Evolutionary conservation across 1,140 invertebrate species (phyloP).

Genomic region (Drosophila jambulina): DNA sequence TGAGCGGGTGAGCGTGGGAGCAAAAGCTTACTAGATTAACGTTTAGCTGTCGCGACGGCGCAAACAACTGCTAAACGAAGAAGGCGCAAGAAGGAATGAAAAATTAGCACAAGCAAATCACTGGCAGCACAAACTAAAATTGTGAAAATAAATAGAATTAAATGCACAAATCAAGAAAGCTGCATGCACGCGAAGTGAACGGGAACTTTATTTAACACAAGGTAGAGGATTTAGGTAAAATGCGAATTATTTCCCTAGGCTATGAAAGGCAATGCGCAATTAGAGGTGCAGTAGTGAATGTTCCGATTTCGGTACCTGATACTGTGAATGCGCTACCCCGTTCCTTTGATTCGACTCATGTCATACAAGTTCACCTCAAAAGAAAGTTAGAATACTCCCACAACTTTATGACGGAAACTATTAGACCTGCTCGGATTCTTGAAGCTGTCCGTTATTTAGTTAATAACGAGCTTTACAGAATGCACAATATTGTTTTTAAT

Average conservation of each 20-base stretch:
- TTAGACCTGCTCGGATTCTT: not conserved
- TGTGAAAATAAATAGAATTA: too few relatives aligned
- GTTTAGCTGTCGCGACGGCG: too few relatives aligned
- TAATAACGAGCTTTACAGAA: not conserved
- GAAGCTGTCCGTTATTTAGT: not conserved
- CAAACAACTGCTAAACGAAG: too few relatives aligned
- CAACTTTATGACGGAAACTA: slow-evolving; percentile 6
- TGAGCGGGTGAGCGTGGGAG: too few relatives aligned
- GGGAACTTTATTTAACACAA: too few relatives aligned
- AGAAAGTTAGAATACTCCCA: not conserved
- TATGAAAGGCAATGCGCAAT: slow-evolving; percentile 4
- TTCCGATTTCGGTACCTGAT: not conserved
- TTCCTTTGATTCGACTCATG: not conserved
- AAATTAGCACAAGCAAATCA: too few relatives aligned
- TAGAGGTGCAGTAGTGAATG: not conserved
- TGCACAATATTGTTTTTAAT: not conserved
- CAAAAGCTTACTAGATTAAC: too few relatives aligned
- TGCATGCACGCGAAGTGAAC: too few relatives aligned
- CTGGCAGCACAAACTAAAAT: too few relatives aligned
- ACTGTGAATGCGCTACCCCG: not conserved
- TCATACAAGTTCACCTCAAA: not conserved
- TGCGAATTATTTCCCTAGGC: not conserved
- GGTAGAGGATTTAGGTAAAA: too few relatives aligned
- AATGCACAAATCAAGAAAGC: too few relatives aligned
- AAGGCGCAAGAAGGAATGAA: too few relatives aligned